These are phyloP conservation scores for Onthophagus taurus DNA, from an alignment of 1,140 invertebrate genomes.

Conservation along the genomic window DNA sequence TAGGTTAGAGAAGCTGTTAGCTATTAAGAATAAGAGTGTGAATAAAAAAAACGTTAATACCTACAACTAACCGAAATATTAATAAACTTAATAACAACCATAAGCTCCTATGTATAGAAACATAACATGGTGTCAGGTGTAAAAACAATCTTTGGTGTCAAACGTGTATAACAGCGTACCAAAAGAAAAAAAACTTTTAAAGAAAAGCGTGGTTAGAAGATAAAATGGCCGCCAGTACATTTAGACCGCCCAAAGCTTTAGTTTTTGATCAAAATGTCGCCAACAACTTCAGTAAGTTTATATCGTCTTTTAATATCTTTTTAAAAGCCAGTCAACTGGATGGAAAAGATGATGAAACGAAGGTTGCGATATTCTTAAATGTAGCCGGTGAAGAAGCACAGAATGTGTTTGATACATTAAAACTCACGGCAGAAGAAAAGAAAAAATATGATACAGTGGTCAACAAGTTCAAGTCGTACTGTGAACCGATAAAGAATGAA, in stretches of 20 bases:
- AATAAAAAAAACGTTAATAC: too few species aligned
- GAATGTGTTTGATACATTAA: conserved; percentile 27
- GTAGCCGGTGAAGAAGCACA: conserved; percentile 26
- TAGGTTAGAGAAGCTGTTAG: too few species aligned
- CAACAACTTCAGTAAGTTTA: conserved; percentile 25
- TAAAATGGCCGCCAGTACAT: too few species aligned
- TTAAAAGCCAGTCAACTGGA: conserved; percentile 21
- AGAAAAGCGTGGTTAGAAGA: too few species aligned
- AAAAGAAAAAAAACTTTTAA: too few species aligned
- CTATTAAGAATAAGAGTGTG: too few species aligned
- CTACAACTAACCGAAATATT: too few species aligned
- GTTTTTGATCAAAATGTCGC: conserved; percentile 14
- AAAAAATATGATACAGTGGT: conserved; percentile 20
- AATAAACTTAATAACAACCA: too few species aligned
- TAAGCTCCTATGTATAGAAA: too few species aligned
- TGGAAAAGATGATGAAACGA: conserved; percentile 19
- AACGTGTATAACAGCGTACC: too few species aligned
- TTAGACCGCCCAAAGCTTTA: conserved; percentile 1
- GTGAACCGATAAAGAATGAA: conserved; percentile 26
- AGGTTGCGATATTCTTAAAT: conserved; percentile 28
- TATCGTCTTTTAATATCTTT: conserved; percentile 25
- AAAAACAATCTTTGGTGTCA: too few species aligned
- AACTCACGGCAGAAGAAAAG: conserved; percentile 21
- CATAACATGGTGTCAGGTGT: too few species aligned
- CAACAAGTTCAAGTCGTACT: conserved; percentile 26